These are phyloP conservation scores for Allobates femoralis DNA, from an alignment of 2,797 vertebrate genomes.

Conservation along the genomic window DNA sequence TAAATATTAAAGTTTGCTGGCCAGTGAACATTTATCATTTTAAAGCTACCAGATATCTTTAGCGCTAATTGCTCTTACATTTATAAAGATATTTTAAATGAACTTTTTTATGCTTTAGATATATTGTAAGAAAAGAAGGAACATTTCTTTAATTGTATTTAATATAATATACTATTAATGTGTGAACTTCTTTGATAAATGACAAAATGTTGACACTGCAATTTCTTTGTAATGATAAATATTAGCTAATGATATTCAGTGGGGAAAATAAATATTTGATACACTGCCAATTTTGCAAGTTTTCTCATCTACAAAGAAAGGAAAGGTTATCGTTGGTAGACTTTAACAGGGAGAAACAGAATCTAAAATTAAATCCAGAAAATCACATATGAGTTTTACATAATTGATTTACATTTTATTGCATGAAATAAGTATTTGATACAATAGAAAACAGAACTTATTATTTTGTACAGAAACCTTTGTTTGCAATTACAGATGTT, in stretches of 20 bases:
- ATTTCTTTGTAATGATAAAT: neutral
- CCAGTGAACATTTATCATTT: constrained; percentile 44
- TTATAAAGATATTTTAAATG: constrained; percentile 18
- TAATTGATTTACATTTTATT: too few species aligned
- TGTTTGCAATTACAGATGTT: too few species aligned
- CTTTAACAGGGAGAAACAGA: too few species aligned
- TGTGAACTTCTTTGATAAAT: neutral
- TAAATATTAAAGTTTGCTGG: constrained; percentile 50
- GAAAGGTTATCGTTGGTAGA: too few species aligned
- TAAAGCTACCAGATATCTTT: constrained; percentile 25
- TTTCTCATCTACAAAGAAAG: too few species aligned
- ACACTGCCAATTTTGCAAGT: too few species aligned
- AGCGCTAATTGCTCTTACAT: constrained; percentile 36
- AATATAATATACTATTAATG: neutral
- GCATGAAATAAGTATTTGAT: too few species aligned
- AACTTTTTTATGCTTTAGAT: neutral
- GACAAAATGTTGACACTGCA: neutral
- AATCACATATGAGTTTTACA: too few species aligned
- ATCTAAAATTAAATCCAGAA: too few species aligned
- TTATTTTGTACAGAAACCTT: too few species aligned
- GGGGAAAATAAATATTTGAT: too few species aligned
- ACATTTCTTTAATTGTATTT: neutral
- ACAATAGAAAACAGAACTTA: too few species aligned
- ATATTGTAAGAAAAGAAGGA: neutral
- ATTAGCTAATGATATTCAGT: neutral